Conservation (phyloP, 1,140 invertebrate genomes). For the Phocides pigmalion region DNA sequence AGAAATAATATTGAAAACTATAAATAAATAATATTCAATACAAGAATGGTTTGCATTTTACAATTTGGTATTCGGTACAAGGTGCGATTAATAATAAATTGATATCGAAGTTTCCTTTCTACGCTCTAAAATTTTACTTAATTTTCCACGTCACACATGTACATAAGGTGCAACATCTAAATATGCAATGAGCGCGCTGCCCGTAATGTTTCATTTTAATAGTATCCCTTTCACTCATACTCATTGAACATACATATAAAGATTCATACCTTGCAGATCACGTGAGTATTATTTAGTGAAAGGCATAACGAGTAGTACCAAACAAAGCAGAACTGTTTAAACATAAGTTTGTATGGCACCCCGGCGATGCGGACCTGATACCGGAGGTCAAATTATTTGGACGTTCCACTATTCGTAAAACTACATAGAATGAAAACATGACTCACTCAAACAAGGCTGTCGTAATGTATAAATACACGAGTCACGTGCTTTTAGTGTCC, state of each 20-base stretch:
- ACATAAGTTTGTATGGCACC: slow-evolving; percentile 5
- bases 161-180: background rate
- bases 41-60: too few relatives aligned
- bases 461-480: slow-evolving; percentile 39
- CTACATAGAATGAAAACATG: slow-evolving; percentile 32
- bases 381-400: slow-evolving; percentile 38
- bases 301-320: slow-evolving; percentile 38
- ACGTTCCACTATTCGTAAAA: slow-evolving; percentile 24
- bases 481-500: slow-evolving; percentile 41
- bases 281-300: slow-evolving; percentile 59
- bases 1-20: too few relatives aligned
- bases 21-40: too few relatives aligned
- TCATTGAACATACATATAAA: slow-evolving; percentile 28
- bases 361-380: background rate
- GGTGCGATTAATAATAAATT: too few relatives aligned
- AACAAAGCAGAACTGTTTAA: slow-evolving; percentile 25
- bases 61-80: too few relatives aligned
- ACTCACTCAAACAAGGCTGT: slow-evolving; percentile 37
- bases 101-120: background rate
- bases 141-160: background rate
- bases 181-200: slow-evolving; percentile 5
- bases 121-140: background rate
- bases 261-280: slow-evolving; percentile 46
- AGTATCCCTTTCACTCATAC: slow-evolving; percentile 31
- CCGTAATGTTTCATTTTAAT: slow-evolving; percentile 26